phyloP scores from a whole-genome alignment of 2,797 vertebrate species.

The Pseudopleuronectes americanus region DNA sequence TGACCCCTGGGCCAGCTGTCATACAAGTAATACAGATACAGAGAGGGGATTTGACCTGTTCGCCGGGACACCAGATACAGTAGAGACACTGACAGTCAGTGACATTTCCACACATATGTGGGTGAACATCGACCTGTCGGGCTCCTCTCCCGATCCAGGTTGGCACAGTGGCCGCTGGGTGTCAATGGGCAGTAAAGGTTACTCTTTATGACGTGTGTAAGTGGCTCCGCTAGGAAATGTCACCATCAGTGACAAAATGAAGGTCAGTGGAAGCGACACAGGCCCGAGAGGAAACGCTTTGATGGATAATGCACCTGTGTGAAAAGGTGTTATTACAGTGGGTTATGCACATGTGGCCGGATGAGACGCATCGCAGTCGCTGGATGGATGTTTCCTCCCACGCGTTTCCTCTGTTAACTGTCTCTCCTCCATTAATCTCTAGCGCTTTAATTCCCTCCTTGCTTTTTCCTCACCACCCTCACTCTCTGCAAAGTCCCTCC shows the following conservation, averaged over 20 bases:
- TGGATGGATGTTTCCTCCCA: slow-evolving; percentile 15
- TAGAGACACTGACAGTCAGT: slow-evolving; percentile 56
- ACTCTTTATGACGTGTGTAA: slow-evolving; percentile 78
- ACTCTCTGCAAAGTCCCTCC: slow-evolving; percentile 6
- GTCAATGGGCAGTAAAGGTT: slow-evolving; percentile 81
- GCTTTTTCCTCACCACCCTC: background rate
- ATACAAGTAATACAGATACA: slow-evolving; percentile 59
- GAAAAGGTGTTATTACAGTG: slow-evolving; percentile 37
- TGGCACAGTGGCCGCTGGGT: slow-evolving; percentile 25
- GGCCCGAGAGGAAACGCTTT: slow-evolving; percentile 49
- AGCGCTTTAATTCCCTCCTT: slow-evolving; percentile 9
- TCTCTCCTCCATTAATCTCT: slow-evolving; percentile 19
- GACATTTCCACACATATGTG: slow-evolving; percentile 69
- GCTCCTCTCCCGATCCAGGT: slow-evolving; percentile 29
- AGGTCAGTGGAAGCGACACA: slow-evolving; percentile 74
- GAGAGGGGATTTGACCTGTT: slow-evolving; percentile 33
- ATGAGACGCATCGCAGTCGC: background rate
- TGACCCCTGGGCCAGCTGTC: slow-evolving; percentile 80
- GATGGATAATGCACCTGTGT: slow-evolving; percentile 42
- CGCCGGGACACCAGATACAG: slow-evolving; percentile 33
- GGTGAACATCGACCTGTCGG: slow-evolving; percentile 41
- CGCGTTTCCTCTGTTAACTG: background rate
- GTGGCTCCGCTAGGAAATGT: slow-evolving; percentile 79
- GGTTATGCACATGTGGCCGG: slow-evolving; percentile 24
- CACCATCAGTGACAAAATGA: slow-evolving; percentile 73